These are phyloP conservation scores for Auanema sp. DNA, from an alignment of 2,888 invertebrate genomes.

Conservation along the genomic window DNA sequence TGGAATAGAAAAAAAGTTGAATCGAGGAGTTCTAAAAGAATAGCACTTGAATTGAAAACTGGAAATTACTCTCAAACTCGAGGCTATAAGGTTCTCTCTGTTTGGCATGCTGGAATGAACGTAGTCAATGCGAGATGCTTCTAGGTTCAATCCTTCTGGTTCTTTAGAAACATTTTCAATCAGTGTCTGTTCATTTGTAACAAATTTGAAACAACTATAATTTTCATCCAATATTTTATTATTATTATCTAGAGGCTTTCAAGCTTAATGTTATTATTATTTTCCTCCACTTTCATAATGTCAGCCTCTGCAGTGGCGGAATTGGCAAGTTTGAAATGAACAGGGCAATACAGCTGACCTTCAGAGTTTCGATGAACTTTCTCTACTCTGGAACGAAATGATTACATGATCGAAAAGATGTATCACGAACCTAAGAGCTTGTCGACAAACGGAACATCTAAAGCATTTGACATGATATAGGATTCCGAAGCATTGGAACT, in stretches of 20 bases:
- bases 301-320: constrained; percentile 1
- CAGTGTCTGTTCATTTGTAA: no score
- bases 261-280: constrained; percentile 15
- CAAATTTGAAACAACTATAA: no score
- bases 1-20: no score
- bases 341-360: constrained; percentile 35
- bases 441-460: constrained; percentile 45
- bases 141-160: no score
- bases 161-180: no score
- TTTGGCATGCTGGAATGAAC: no score
- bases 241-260: not conserved
- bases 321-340: constrained; percentile 41
- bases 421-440: constrained; percentile 38
- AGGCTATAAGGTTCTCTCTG: no score
- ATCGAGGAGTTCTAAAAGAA: no score
- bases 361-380: constrained; percentile 35
- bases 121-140: no score
- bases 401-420: not conserved
- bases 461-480: constrained; percentile 50
- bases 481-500: constrained; percentile 46
- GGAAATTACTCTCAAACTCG: no score
- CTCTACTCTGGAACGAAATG: constrained; percentile 33
- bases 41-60: no score
- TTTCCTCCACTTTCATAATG: constrained; percentile 12
- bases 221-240: no score